Conservation (phyloP, 2,113 vertebrate genomes). For the Coryphaenoides rupestris region DNA sequence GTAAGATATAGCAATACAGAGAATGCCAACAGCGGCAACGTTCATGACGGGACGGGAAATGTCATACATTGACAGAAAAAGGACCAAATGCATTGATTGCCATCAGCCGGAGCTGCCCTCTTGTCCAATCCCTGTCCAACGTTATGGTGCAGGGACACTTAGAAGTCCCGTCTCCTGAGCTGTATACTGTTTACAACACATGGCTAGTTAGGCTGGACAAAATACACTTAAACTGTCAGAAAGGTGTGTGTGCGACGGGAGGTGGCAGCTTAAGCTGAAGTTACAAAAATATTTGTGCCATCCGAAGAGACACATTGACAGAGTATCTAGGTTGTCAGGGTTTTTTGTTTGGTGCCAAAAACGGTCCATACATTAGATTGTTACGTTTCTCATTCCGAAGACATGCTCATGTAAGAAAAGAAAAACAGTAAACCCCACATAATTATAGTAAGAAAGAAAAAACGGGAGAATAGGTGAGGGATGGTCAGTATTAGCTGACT, state of each 20-base stretch:
- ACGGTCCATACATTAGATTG: conserved; percentile 65
- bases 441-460: conserved; percentile 5
- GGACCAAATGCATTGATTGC: too few relatives aligned
- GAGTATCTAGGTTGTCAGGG: conserved; percentile 62
- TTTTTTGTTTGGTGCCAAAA: conserved; percentile 52
- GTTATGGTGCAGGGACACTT: too few relatives aligned
- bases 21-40: too few relatives aligned
- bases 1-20: too few relatives aligned
- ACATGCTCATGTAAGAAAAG: not conserved
- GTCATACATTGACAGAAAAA: too few relatives aligned
- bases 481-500: conserved; percentile 42
- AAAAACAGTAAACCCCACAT: conserved; percentile 11
- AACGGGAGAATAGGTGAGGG: conserved; percentile 6
- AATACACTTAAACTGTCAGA: too few relatives aligned
- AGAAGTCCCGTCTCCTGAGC: too few relatives aligned
- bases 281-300: conserved; percentile 62
- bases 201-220: too few relatives aligned
- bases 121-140: too few relatives aligned
- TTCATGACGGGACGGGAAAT: too few relatives aligned
- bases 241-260: conserved; percentile 1
- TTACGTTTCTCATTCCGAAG: conserved; percentile 38
- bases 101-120: too few relatives aligned
- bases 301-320: conserved; percentile 43
- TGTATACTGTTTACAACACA: too few relatives aligned
- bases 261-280: conserved; percentile 58